Conservation (phyloP, 2,797 vertebrate species). For the Takifugu rubripes region DNA sequence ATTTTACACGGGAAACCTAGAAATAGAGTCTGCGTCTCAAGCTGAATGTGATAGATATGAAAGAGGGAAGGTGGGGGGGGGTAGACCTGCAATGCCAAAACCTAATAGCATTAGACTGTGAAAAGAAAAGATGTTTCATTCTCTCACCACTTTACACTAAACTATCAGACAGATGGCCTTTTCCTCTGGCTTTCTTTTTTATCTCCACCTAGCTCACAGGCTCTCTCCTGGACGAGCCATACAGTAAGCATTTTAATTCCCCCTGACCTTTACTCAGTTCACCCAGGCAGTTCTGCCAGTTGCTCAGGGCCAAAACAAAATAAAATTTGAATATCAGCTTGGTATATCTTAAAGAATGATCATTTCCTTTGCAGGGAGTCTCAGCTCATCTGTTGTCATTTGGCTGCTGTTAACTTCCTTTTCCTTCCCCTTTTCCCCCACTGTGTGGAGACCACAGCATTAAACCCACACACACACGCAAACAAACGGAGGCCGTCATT, state of each 20-base stretch:
- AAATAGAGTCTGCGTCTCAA: constrained; percentile 29
- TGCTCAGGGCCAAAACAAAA: constrained; percentile 71
- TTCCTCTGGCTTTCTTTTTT: constrained; percentile 50
- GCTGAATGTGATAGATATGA: constrained; percentile 32
- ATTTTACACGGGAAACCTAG: constrained; percentile 22
- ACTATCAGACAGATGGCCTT: constrained; percentile 61
- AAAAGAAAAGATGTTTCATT: constrained; percentile 40
- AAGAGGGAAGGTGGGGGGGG: constrained; percentile 12
- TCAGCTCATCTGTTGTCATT: constrained; percentile 36
- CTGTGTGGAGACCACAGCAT: constrained; percentile 18
- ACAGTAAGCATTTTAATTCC: constrained; percentile 72
- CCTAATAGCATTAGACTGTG: constrained; percentile 32
- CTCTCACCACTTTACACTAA: constrained; percentile 47
- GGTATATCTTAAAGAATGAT: constrained; percentile 62
- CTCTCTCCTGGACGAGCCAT: constrained; percentile 56
- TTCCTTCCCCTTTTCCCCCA: constrained; percentile 22
- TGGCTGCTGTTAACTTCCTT: constrained; percentile 36
- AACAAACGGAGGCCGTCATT: constrained; percentile 40
- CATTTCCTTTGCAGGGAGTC: constrained; percentile 30
- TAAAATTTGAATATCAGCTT: constrained; percentile 64
- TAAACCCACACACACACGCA: constrained; percentile 12
- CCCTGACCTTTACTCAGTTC: constrained; percentile 69
- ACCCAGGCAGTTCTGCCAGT: constrained; percentile 53
- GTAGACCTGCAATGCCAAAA: constrained; percentile 34
- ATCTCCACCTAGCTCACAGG: constrained; percentile 34